phyloP scores from a whole-genome alignment of 23 tunicate genomes.

The Styela plicata region DNA sequence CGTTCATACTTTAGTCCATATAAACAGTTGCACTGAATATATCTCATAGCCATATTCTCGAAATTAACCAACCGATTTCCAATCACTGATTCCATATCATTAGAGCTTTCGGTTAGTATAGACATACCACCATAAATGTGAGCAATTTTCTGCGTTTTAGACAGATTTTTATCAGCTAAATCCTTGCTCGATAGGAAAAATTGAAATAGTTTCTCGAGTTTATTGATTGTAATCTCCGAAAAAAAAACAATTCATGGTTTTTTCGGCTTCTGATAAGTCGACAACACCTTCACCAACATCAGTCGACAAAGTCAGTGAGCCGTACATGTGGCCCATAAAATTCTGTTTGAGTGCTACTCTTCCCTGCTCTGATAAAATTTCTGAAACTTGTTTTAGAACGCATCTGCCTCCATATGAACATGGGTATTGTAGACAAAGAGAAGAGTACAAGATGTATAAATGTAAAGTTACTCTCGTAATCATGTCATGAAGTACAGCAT shows the following conservation, averaged over 20 bases:
- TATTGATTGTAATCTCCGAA: too few relatives aligned
- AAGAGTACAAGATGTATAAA: neutral
- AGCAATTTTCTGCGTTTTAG: neutral
- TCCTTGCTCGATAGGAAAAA: too few relatives aligned
- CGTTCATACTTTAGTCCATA: neutral
- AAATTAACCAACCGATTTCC: neutral
- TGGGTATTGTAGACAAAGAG: neutral
- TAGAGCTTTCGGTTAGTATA: neutral
- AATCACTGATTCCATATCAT: neutral
- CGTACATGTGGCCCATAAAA: neutral
- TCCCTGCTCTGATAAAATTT: neutral
- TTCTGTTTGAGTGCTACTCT: neutral
- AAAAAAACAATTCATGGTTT: too few relatives aligned
- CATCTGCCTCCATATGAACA: neutral
- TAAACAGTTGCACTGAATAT: neutral
- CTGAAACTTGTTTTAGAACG: neutral
- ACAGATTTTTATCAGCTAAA: too few relatives aligned
- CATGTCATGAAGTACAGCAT: too few relatives aligned
- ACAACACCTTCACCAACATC: too few relatives aligned
- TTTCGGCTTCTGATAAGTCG: too few relatives aligned
- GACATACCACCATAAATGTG: neutral
- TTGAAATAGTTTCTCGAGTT: too few relatives aligned
- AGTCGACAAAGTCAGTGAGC: too few relatives aligned
- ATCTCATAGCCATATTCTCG: neutral
- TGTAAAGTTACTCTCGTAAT: too few relatives aligned